phyloP scores from a whole-genome alignment of 2,888 invertebrate species.

The Punctoribates punctum region DNA sequence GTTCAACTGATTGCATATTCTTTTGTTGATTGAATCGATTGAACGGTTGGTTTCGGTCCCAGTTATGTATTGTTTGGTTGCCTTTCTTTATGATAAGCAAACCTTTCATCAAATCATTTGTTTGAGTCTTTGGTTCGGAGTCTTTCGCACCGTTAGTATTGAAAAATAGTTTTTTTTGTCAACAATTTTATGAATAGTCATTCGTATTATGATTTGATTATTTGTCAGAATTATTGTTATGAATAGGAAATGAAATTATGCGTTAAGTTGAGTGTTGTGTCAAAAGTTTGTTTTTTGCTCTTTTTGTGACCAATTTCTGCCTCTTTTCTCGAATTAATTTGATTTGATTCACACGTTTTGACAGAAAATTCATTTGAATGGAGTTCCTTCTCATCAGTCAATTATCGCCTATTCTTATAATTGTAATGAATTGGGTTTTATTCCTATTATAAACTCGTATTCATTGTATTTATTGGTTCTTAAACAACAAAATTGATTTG shows the following conservation, averaged over 20 bases:
- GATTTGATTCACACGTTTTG: neutral
- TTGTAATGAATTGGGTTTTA: neutral
- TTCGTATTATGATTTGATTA: no score
- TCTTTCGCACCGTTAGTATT: no score
- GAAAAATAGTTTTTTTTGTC: no score
- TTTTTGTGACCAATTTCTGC: neutral
- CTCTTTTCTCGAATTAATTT: neutral
- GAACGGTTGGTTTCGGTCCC: no score
- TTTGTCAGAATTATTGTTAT: neutral
- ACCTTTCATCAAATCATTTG: no score
- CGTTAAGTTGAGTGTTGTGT: neutral
- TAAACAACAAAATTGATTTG: neutral
- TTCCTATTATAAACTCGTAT: neutral
- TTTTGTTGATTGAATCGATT: no score
- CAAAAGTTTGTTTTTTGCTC: neutral
- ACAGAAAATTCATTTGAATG: neutral
- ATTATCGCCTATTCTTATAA: neutral
- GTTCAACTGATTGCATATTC: no score
- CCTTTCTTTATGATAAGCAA: no score
- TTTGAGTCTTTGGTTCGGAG: no score
- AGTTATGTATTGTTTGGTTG: no score
- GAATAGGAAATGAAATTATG: constrained; percentile 12
- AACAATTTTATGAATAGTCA: no score
- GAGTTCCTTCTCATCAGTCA: neutral
- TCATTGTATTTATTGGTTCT: constrained; percentile 9